Evolutionary conservation across 2,797 vertebrate genomes (phyloP), one percentile per base, ranked within the genome.

Genomic region (Serranus cabrilla): DNA sequence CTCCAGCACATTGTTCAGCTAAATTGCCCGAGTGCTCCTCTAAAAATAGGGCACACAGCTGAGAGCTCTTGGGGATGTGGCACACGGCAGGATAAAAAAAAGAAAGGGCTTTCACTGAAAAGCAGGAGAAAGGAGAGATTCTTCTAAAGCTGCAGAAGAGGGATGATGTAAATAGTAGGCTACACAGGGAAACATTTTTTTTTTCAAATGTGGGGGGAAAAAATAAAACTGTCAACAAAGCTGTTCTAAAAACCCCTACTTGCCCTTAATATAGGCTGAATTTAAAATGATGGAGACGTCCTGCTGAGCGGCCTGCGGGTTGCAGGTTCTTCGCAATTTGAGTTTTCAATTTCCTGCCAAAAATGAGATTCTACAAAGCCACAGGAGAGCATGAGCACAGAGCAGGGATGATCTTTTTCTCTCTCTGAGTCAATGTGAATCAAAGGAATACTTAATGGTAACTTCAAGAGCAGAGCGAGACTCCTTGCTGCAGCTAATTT

Each of bases 31-130:
- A 87, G 89, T 81, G 74, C 85, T 80, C 54, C 43, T 80, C 87
- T 92, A 90, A 85, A 94, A 92, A 92, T 93, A 93, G 86, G 69
- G 67, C 76, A 62, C 73, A 82, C 87, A 89, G 89, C 90, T 87
- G 85, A 93, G 84, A 87, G 88, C 90, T 89, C 88, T 61, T 81
- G 87, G 86, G 85, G 86, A 86, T 82, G 78, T 65, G 77, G 68
- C 78, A 69, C 80, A 71, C 11, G 42, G 69, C 20, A 65, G 39
- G 73, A 3, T 17, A 9, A 64, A 60, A 76, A 71, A 73, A 71
- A 27, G 6, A 27, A 27, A 17, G 59, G 58, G 69, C 78, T 88
- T 89, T 87, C 83, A 80, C 71, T 65, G 63, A 82, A 82, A 74
- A 77, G 76, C 73, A n/a, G 27, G 55, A 66, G 76, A 66, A 73